Evolutionary conservation across 2,113 vertebrate genomes (phyloP), one percentile per base, ranked within the genome.

Genomic region (Megaceryle torquata): DNA sequence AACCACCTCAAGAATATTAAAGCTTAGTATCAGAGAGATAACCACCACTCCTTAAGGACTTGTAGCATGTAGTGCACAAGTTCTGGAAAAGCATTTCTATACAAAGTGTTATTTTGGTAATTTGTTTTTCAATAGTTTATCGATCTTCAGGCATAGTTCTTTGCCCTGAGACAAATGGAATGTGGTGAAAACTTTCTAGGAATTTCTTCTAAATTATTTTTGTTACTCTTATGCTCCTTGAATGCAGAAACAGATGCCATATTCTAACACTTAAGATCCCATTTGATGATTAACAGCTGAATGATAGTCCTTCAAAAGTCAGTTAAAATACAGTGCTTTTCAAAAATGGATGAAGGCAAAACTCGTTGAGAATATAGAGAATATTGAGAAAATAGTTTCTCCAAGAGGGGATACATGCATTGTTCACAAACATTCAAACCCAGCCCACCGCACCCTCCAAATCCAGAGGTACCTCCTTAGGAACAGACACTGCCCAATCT

Each of bases 71-170:
- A 79, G 51, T 24, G 6, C 50, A 70, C 48, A 82, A 69, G 50
- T 82, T 4, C 41, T 43, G 31, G 15, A 82, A 14, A 5, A 71
- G 6, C 33, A 51, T 46, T 83, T 84, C 53, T 43, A 76, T 67
- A 89, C 9, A 17, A 82, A 89, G 9, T 50, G 16, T 54, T 37
- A 37, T 37, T 37, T 37, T 37, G 37, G 48, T 70, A 74, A 69
- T 76, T 90, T 80, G 13, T 26, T 94, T 86, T 77, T 88, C 57
- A 92, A 37, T 9, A 25, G 18, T 5, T 92, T 85, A 82, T 82
- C 48, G 69, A 24, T 39, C 41, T 87, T n/a, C 15, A 57, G 46
- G 72, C 20, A 50, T 15, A 9, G 28, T 28, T 65, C 67, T 6
- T 63, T 29, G 31, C 43, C n/a, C 33, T n/a, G 51, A 94, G 39